Evolutionary conservation across 2,113 vertebrate genomes (phyloP), one percentile per base, ranked within the genome.

Genomic region (Agelaius tricolor): DNA sequence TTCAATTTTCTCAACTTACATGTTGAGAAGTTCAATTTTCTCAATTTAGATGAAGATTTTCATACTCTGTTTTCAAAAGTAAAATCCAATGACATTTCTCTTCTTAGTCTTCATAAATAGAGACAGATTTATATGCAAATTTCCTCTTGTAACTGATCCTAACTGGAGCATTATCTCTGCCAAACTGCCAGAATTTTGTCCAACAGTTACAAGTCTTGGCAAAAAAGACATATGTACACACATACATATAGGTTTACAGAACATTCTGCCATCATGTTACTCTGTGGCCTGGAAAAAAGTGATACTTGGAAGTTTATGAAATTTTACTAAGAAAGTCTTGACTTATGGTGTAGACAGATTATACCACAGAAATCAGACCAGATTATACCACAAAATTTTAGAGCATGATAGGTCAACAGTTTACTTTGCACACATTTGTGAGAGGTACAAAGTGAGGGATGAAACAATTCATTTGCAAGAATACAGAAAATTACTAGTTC

Each of bases 51-150:
- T 49, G 30, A 76, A 79, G 23, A 33, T 51, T 66, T 87, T 66
- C 35, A 26, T 73, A 66, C 8, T 68, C 59, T 2, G 1, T 82
- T 95, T 82, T 83, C 28, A 59, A 83, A 76, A 79, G 27, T 47
- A 88, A 94, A 95, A 93, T 84, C 57, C 41, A 89, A 7, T 77
- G n/a, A 44, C 54, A 72, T 68, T 84, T 94, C 44, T 87, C 67
- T 58, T 74, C 28, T 73, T 46, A 77, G 44, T 43, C n/a, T 88
- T 89, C 61, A 75, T 54, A 93, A 90, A 90, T 7, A 71, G 44
- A 81, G 59, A 86, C 67, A 92, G 86, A 86, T 88, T 90, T 83
- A 84, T 68, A 89, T 74, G 82, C 76, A 94, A 88, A 95, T 93
- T 24, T 57, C 41, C 49, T 77, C 76, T 94, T 81, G 65, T 68